Base-by-base conservation (phyloP, 2,113 vertebrate genomes). In the Brachionichthys hirsutus region DNA sequence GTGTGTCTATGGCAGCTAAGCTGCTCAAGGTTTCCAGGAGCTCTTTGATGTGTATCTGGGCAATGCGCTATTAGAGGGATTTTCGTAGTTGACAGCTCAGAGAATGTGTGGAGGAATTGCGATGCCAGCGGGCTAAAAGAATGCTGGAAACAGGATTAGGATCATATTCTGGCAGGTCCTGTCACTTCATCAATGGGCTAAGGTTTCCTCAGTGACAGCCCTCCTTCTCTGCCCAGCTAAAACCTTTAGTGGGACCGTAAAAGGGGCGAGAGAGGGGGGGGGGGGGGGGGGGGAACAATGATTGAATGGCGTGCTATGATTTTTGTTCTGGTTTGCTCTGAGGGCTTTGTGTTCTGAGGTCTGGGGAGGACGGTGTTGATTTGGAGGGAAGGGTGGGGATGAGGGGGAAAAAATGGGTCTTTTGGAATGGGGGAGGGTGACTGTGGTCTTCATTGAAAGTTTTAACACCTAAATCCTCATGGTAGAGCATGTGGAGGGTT, bases 61-160 rank as follows among this genome's bases (percentile, higher is more conserved):
- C 87, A 82, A 89, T 90, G 88, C 86, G 89, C 92, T 92, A 90
- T 94, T 92, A 85, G 93, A 90, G 90, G 93, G 93, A 94, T 94
- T 96, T 95, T 90, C 91, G 61, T 82, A 91, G 89, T 93, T 92
- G 92, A 87, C 90, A 82, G 94, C 89, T 90, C 54, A 92, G 93
- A 94, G 93, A 95, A 95, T 94, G 91, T 93, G 92, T 93, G 86
- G 88, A 79, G 91, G 92, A 91, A 91, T 86, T 89, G 92, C 89
- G 88, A 91, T 89, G 92, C 91, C 91, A 80, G 91, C 76, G 86
- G 90, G 89, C 89, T 85, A 92, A 91, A 91, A 90, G 91, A 94
- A 92, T 92, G 93, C 92, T 94, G 78, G 93, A 91, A 94, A 94
- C 89, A 91, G 94, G 94, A 96, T 96, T 95, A 96, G 94, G 94